phyloP scores from a whole-genome alignment of 2,888 invertebrate genomes.

The Plagiodera versicolora region DNA sequence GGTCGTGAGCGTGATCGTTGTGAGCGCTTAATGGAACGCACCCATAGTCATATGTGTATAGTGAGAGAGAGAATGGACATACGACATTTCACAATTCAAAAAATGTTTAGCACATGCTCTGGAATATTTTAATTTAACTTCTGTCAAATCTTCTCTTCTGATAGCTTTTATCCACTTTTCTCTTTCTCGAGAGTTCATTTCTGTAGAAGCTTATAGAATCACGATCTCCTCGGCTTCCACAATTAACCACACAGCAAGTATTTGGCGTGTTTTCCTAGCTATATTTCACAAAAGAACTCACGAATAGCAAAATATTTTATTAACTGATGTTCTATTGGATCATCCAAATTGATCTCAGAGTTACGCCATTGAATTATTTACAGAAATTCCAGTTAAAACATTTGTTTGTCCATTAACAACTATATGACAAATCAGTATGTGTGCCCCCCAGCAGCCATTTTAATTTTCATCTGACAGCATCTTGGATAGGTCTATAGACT shows the following conservation, averaged over 20 bases:
- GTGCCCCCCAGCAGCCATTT: background rate
- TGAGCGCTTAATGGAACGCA: too few relatives aligned
- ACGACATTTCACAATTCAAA: background rate
- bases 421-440: background rate
- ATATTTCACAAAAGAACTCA: background rate
- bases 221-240: slow-evolving; percentile 5
- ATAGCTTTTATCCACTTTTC: background rate
- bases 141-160: slow-evolving; percentile 5
- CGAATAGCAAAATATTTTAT: background rate
- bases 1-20: too few relatives aligned
- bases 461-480: background rate
- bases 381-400: background rate
- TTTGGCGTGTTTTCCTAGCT: background rate
- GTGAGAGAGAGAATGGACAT: too few relatives aligned
- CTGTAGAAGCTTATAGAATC: background rate
- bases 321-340: too few relatives aligned
- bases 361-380: background rate
- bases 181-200: slow-evolving; percentile 1
- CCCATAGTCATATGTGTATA: too few relatives aligned
- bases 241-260: slow-evolving; percentile 4
- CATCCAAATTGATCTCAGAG: too few relatives aligned
- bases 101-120: slow-evolving; percentile 8
- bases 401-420: background rate
- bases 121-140: background rate
- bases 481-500: background rate